phyloP scores from a whole-genome alignment of 2,888 invertebrate species.

The Hedya salicella region DNA sequence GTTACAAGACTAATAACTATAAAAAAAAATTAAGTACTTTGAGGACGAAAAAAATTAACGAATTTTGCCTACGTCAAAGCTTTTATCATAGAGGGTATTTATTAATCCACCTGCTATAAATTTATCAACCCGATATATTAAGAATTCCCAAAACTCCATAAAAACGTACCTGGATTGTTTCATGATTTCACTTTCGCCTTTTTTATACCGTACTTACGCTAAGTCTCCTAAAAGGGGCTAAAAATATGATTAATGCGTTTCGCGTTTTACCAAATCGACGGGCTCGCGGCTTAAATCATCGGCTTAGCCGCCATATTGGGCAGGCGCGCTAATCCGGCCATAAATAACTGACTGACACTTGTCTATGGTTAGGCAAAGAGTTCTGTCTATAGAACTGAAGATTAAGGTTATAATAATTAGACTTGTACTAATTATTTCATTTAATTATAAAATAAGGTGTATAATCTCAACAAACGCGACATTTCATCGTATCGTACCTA shows the following conservation, averaged over 20 bases:
- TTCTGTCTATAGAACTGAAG: constrained; percentile 22
- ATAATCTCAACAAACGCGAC: too few species aligned
- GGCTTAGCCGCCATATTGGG: constrained; percentile 75
- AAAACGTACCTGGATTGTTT: constrained; percentile 44
- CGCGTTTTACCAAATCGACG: constrained; percentile 69
- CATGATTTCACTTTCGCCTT: constrained; percentile 48
- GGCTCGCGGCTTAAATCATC: constrained; percentile 75
- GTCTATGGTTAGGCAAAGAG: constrained; percentile 62
- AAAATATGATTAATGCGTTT: constrained; percentile 72
- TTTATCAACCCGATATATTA: constrained; percentile 2
- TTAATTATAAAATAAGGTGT: too few species aligned
- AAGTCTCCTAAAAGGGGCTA: constrained; percentile 61
- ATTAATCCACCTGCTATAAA: neutral
- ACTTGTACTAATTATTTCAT: constrained; percentile 5
- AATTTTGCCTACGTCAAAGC: too few species aligned
- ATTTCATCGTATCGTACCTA: too few species aligned
- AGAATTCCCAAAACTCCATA: constrained; percentile 24
- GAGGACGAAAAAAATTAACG: too few species aligned
- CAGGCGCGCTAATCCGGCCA: constrained; percentile 70
- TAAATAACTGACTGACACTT: constrained; percentile 73
- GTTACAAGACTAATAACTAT: too few species aligned
- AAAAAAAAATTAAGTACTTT: too few species aligned
- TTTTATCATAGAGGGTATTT: too few species aligned
- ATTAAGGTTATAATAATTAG: constrained; percentile 8
- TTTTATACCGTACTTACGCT: constrained; percentile 51